Conservation (phyloP, 2,113 vertebrate genomes). For the Ictalurus punctatus region DNA sequence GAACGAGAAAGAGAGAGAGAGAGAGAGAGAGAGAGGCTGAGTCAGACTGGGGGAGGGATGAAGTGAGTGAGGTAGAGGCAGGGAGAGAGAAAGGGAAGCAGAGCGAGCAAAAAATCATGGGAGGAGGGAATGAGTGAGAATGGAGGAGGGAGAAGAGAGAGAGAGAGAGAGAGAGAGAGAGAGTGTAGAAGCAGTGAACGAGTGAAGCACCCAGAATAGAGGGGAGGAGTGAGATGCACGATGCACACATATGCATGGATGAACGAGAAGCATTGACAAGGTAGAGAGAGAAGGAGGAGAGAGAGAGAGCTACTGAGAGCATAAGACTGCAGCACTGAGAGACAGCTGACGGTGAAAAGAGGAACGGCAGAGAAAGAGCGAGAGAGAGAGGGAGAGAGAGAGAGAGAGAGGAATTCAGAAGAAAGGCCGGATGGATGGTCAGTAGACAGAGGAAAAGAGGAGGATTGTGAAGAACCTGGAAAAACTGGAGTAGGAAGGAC, state of each 20-base stretch:
- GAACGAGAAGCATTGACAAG: neutral
- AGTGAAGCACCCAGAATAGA: neutral
- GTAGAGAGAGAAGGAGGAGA: neutral
- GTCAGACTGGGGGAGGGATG: constrained; percentile 38
- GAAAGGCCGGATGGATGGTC: neutral
- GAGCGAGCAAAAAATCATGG: constrained; percentile 5
- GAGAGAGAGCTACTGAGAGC: constrained; percentile 47
- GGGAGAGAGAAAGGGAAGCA: neutral
- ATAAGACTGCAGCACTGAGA: constrained; percentile 18
- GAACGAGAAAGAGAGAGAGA: constrained; percentile 45
- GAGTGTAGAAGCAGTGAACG: neutral
- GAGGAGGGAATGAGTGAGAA: constrained; percentile 50
- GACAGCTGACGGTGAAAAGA: neutral
- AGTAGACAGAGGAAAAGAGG: neutral
- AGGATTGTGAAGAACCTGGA: neutral
- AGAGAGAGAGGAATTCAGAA: constrained; percentile 46
- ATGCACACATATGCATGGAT: constrained; percentile 1
- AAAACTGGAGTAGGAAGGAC: neutral
- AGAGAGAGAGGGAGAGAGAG: constrained; percentile 5
- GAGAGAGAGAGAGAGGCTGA: constrained; percentile 40
- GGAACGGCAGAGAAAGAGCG: constrained; percentile 33
- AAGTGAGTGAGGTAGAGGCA: constrained; percentile 46
- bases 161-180: neutral
- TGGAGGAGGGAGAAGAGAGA: constrained; percentile 29
- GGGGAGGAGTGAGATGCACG: neutral